Evolutionary conservation across 2,113 vertebrate genomes (phyloP).

Genomic region (Acinonyx jubatus): DNA sequence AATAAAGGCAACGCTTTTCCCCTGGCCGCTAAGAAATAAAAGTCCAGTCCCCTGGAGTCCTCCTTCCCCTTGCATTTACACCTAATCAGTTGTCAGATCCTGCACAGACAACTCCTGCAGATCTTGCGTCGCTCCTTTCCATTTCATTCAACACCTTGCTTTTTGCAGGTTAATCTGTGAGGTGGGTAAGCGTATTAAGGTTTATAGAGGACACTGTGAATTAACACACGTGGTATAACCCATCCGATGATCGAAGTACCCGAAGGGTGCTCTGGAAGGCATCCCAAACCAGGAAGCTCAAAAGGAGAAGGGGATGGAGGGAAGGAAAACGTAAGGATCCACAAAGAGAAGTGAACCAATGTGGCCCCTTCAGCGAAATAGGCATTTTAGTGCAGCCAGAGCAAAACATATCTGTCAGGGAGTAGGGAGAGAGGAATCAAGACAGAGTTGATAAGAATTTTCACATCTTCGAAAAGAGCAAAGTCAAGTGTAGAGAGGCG

Average conservation of each 20-base stretch:
- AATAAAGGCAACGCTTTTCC: not conserved
- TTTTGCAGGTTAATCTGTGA: not conserved
- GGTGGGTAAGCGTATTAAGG: not conserved
- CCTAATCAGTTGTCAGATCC: not conserved
- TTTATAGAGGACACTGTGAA: not conserved
- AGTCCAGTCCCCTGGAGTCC: not conserved
- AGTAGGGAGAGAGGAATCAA: conserved; percentile 20
- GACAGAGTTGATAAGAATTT: conserved; percentile 5
- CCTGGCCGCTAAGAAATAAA: conserved; percentile 28
- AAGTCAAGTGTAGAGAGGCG: conserved; percentile 56
- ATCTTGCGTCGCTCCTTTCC: not conserved
- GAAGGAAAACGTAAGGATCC: not conserved
- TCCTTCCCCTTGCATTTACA: not conserved
- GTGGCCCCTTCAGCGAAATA: not conserved
- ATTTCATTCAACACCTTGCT: not conserved
- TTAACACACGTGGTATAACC: not conserved
- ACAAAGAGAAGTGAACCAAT: not conserved
- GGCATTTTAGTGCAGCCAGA: not conserved
- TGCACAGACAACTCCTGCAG: not conserved
- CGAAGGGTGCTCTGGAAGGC: not conserved
- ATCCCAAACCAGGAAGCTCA: not conserved
- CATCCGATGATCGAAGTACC: not conserved
- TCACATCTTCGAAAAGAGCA: conserved; percentile 40
- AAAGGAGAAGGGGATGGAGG: not conserved
- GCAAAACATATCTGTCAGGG: not conserved